phyloP scores from a whole-genome alignment of 2,113 vertebrate species.

The Hiodon alosoides region DNA sequence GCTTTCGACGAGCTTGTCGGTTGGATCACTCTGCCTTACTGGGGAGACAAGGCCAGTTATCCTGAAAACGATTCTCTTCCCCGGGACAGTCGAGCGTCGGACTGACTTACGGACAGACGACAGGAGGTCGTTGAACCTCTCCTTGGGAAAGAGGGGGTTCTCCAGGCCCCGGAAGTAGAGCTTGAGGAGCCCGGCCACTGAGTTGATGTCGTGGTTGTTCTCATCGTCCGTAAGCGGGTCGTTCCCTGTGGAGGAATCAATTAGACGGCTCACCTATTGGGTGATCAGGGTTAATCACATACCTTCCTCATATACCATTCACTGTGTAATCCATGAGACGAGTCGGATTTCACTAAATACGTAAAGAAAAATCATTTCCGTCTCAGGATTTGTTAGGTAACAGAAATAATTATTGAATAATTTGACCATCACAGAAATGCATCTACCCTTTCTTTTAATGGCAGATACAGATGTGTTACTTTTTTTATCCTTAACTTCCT shows the following conservation, averaged over 20 bases:
- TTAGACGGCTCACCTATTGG: slow-evolving; percentile 13
- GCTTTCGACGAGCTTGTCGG: too few relatives aligned
- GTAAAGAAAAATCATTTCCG: too few relatives aligned
- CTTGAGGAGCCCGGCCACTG: slow-evolving; percentile 94
- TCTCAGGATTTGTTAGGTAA: too few relatives aligned
- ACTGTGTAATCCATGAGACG: too few relatives aligned
- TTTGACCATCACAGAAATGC: too few relatives aligned
- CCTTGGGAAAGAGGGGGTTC: slow-evolving; percentile 96
- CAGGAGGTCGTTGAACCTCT: slow-evolving; percentile 96
- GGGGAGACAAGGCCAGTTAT: slow-evolving; percentile 6
- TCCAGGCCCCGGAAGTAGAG: slow-evolving; percentile 96
- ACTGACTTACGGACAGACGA: slow-evolving; percentile 87
- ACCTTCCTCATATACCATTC: too few relatives aligned
- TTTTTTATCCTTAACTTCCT: too few relatives aligned
- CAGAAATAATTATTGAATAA: too few relatives aligned
- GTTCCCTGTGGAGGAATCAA: slow-evolving; percentile 71
- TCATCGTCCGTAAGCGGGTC: slow-evolving; percentile 94
- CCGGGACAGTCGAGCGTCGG: background rate
- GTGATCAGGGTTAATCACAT: too few relatives aligned
- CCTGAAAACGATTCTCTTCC: slow-evolving; percentile 2
- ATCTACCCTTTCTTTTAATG: background rate
- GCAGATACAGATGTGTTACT: background rate
- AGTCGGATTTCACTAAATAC: too few relatives aligned
- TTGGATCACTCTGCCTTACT: too few relatives aligned
- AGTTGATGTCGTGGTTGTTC: slow-evolving; percentile 96